Conservation (phyloP, 2,888 invertebrate genomes). For the Zygaena filipendulae region DNA sequence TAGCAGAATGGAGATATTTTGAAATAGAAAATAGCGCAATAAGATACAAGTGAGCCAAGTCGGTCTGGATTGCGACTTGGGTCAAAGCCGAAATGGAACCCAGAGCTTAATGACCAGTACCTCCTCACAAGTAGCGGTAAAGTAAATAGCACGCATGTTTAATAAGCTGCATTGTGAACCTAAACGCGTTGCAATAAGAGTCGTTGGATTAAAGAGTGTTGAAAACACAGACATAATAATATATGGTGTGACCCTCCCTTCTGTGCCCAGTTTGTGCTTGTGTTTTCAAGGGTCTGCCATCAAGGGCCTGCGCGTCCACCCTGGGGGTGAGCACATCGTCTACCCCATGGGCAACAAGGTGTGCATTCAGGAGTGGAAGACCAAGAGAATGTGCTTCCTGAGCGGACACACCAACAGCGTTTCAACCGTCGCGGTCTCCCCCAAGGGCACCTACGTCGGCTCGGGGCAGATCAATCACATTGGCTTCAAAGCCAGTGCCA, state of each 20-base stretch:
- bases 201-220: too few relatives aligned
- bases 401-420: conserved; percentile 84
- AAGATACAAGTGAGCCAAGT: too few relatives aligned
- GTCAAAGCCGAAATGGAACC: too few relatives aligned
- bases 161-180: too few relatives aligned
- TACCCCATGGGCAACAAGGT: conserved; percentile 86
- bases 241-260: neutral
- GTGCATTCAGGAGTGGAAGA: conserved; percentile 74
- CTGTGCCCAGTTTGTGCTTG: neutral
- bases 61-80: too few relatives aligned
- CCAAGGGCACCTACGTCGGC: conserved; percentile 79
- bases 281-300: conserved; percentile 38
- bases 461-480: conserved; percentile 93
- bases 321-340: conserved; percentile 75
- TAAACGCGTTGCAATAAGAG: too few relatives aligned
- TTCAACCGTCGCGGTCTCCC: conserved; percentile 81
- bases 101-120: too few relatives aligned
- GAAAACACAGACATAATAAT: neutral
- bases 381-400: conserved; percentile 79
- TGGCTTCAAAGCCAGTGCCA: conserved; percentile 88
- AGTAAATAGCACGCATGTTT: too few relatives aligned
- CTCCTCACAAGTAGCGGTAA: too few relatives aligned
- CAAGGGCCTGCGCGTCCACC: conserved; percentile 76
- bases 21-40: too few relatives aligned
- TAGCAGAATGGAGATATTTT: too few relatives aligned